Evolutionary conservation across 2,797 vertebrate species (phyloP), one percentile per base, ranked within the genome.

Genomic region (Percopsis omiscomaycus): DNA sequence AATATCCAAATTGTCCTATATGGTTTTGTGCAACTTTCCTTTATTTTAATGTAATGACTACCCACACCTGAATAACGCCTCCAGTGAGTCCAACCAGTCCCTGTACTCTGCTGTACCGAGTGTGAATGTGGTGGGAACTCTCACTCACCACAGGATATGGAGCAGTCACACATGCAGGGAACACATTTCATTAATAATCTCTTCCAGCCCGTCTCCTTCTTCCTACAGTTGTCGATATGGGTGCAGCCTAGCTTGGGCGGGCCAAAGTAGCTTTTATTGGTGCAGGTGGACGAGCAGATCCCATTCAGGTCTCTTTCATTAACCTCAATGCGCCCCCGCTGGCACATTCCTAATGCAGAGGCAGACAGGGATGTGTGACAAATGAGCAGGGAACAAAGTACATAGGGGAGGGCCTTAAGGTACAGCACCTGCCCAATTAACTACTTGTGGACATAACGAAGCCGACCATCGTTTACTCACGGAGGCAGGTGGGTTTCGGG

Each of bases 101-200:
- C 37, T 37, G 37, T 37, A 37, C 37, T 6, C 37, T 37, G 37
- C 37, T 6, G 37, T 6, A 37, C 9, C 9, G 37, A 37, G 37
- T 1, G 53, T 30, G 53, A 13, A 28, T 28, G 27, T 13, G 51
- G 22, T 12, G 10, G 29, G 48, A 3, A 37, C 37, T 47, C 30
- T 32, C 4, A 69, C 91, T 88, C 81, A 92, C 91, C 71, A 4
- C 94, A 95, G 0, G 90, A 89, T 14, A 92, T 44, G 32, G 91
- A 84, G 61, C 94, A 95, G 83, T 95, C 91, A 0, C 94, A 95
- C 79, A 94, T 88, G 1, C 94, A 94, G 47, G 89, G 61, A 16
- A 92, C 80, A 0, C 93, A 96, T 77, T 86, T 86, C 29, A 83
- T 61, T 69, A 94, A 93, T 92, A 94, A 95, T 22, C 88, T 84